Base-by-base conservation (phyloP, 2,113 vertebrate genomes). In the Eupsittula cactorum region DNA sequence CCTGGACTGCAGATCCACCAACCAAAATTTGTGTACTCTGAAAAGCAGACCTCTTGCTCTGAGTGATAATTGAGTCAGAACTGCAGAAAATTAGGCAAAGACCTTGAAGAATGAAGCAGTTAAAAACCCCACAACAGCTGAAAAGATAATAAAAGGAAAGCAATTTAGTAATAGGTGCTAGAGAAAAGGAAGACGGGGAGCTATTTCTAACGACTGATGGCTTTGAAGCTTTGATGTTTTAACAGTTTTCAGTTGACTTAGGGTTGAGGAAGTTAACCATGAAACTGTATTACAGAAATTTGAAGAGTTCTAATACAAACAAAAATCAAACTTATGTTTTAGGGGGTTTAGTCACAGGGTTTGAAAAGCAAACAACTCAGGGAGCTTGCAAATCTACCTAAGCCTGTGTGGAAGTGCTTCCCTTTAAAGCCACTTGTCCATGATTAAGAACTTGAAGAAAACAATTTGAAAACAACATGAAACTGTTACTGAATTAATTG, bases 61-160 rank as follows among this genome's bases (percentile, higher is more conserved):
- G 28, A 71, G 63, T 57, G n/a, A 69, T 73, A 86, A 95, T 20
- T 79, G 64, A 86, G 67, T 44, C 90, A 94, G 82, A 87, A 88
- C 55, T 81, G 71, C 82, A 86, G 79, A 73, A 92, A 93, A 94
- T 86, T 86, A 97, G 86, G 79, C 68, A 93, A 89, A 90, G 88
- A 88, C 49, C 50, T 93, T 86, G 82, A 95, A 93, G 86, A 95
- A 92, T 80, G 88, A 90, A 93, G 67, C 75, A 41, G 60, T 88
- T 91, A 92, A 82, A 94, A 90, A 37, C 16, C 47, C 35, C 88
- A 86, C 59, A 90, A 90, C 75, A 86, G 67, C 71, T 90, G 85
- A 93, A 95, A 95, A 88, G 41, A 25, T 69, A 92, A 86, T 86
- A 82, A 95, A 93, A 90, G 53, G 63, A 90, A 95, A 29, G 68